Percentiles rank a stretch among this genome's conserved stretches.
Conservation (phyloP, 2,888 invertebrate species). For the Eristalis intricaria region DNA sequence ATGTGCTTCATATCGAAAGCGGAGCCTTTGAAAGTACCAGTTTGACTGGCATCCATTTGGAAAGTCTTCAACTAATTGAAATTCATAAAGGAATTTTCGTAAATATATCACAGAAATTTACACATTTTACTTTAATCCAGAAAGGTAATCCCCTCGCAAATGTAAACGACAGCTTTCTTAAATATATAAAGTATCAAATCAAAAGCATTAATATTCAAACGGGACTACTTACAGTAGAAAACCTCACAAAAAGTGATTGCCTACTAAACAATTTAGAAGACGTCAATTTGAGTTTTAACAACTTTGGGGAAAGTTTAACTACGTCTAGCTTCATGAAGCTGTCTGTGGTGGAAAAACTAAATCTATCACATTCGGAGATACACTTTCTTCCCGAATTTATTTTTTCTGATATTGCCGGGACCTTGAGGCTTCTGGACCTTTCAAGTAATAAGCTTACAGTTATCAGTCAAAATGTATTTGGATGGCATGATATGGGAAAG, state of each 20-base stretch:
- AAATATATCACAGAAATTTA: conserved; percentile 67
- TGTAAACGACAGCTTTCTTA: conserved; percentile 74
- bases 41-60: conserved; percentile 73
- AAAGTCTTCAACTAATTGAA: conserved; percentile 72
- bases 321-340: conserved; percentile 73
- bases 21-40: conserved; percentile 75
- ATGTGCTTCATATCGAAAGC: conserved; percentile 71
- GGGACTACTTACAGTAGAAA: conserved; percentile 73
- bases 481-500: conserved; percentile 58
- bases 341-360: conserved; percentile 75
- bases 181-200: conserved; percentile 75
- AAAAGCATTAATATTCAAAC: conserved; percentile 73
- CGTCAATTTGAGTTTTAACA: conserved; percentile 76
- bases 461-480: conserved; percentile 74
- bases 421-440: conserved; percentile 75
- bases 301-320: conserved; percentile 72
- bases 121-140: conserved; percentile 74
- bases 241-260: conserved; percentile 73
- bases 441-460: conserved; percentile 75
- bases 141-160: conserved; percentile 43
- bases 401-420: conserved; percentile 73
- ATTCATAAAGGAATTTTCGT: conserved; percentile 73
- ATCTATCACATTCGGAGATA: conserved; percentile 75
- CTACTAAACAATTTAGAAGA: conserved; percentile 73
- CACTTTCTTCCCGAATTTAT: conserved; percentile 73